Evolutionary conservation across 2,888 invertebrate genomes (phyloP), one percentile per base, ranked within the genome.

Genomic region (Cheilosia pagana): DNA sequence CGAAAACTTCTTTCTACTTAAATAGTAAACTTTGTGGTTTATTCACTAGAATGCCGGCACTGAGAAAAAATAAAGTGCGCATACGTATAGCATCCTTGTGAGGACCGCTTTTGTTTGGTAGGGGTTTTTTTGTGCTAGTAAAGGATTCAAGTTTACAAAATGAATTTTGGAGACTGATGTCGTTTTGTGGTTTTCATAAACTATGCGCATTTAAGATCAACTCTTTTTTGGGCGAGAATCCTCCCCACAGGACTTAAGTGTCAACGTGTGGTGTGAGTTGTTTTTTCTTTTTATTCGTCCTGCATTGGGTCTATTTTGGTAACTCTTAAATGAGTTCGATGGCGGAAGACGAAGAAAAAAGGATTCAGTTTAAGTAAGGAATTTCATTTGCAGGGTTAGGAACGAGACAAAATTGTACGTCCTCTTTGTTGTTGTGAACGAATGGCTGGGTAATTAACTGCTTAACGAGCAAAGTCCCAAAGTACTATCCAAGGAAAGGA

Each of bases 21-120:
- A 71, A 78, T 65, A 41, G 55, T 71, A 85, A 85, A 85, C 85
- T 85, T 85, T 52, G 65, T 62, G 81, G 85, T 85, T 65, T 67
- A 76, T 85, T 71, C 79, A 76, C 79, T 70, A 52, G 52, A 71
- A 71, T n/a, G 12, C 21, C 10, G 35, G 3, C 12, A n/a, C 23
- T 2, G 8, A 28, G 8, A 3, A 35, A 53, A 31, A 60, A 48
- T 62, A 41, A 62, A 39, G 10, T 39, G n/a, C 25, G 28, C 48
- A 25, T n/a, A 31, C 8, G 71, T 63, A 45, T 48, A 76, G 57
- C 57, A 48, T 43, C 31, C 62, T 63, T 16, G 55, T 60, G 31
- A 21, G 35, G 48, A 53, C 35, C n/a, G 10, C 31, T 10, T 57
- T 67, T 62, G 74, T 74, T 62, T 57, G 16, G 45, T 45, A 19